These are phyloP conservation scores for Lordiphosa clarofinis DNA, from an alignment of 1,140 invertebrate genomes.

Conservation along the genomic window DNA sequence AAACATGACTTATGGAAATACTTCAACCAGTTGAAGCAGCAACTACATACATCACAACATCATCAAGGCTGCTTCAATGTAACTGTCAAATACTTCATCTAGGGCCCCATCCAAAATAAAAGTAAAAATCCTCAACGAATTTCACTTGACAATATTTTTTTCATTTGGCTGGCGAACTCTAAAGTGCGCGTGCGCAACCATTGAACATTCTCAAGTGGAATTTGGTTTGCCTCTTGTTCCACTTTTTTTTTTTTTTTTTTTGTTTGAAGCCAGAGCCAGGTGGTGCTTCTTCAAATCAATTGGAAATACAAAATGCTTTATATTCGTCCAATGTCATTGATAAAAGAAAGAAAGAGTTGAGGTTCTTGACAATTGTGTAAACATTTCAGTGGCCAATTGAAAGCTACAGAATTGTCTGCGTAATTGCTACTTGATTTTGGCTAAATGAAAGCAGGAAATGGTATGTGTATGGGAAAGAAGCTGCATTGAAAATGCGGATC, in stretches of 20 bases:
- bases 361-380: slow-evolving; percentile 46
- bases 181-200: slow-evolving; percentile 66
- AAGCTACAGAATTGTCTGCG: slow-evolving; percentile 25
- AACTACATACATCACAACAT: slow-evolving; percentile 36
- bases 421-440: slow-evolving; percentile 48
- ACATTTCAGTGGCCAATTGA: slow-evolving; percentile 55
- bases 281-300: slow-evolving; percentile 15
- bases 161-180: slow-evolving; percentile 23
- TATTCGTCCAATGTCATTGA: slow-evolving; percentile 43
- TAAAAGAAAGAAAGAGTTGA: slow-evolving; percentile 19
- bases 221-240: slow-evolving; percentile 62
- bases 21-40: slow-evolving; percentile 56
- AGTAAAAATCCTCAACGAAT: slow-evolving; percentile 40
- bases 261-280: slow-evolving; percentile 20
- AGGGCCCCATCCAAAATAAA: slow-evolving; percentile 24
- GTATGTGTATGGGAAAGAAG: too few relatives aligned
- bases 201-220: slow-evolving; percentile 65
- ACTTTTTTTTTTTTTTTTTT: slow-evolving; percentile 12
- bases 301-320: slow-evolving; percentile 8
- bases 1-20: slow-evolving; percentile 76
- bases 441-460: slow-evolving; percentile 9
- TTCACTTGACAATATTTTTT: slow-evolving; percentile 78
- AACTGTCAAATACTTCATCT: slow-evolving; percentile 62
- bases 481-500: too few relatives aligned
- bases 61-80: slow-evolving; percentile 52